phyloP scores from a whole-genome alignment of 2,113 vertebrate species.

The Sinocyclocheilus maitianheensis region DNA sequence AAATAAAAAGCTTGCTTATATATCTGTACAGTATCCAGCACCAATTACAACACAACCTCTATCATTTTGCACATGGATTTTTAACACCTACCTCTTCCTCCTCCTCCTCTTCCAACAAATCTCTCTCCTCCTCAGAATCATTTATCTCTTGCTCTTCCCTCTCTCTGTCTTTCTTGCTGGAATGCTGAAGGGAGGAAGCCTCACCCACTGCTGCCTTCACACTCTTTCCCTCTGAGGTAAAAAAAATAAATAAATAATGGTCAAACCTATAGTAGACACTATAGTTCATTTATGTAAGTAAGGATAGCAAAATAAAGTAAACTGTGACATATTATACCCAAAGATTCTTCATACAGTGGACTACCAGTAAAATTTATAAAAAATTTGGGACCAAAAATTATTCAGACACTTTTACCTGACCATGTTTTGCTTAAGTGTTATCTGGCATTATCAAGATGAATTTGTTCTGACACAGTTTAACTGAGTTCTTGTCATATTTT shows the following conservation, averaged over 20 bases:
- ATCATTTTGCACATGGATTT: not conserved
- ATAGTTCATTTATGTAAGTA: no score
- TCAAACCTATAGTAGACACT: no score
- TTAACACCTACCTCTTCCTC: conserved; percentile 25
- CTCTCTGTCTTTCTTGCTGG: conserved; percentile 78
- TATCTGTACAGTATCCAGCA: not conserved
- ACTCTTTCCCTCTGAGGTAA: conserved; percentile 73
- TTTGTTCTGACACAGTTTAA: no score
- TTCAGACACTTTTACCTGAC: no score
- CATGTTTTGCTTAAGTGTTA: no score
- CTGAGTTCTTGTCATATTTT: no score
- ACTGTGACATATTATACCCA: no score
- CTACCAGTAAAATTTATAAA: no score
- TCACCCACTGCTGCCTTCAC: conserved; percentile 74
- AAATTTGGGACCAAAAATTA: no score
- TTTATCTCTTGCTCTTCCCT: conserved; percentile 75
- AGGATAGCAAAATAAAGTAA: no score
- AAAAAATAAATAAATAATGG: not conserved
- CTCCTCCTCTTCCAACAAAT: conserved; percentile 82
- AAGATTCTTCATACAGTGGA: no score
- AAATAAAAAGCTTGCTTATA: not conserved
- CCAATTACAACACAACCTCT: not conserved
- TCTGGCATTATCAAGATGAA: no score
- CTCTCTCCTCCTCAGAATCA: conserved; percentile 83
- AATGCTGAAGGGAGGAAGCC: conserved; percentile 69